A percentile compares a stretch with the other conserved stretches of the same genome.
phyloP scores from a whole-genome alignment of 2,888 invertebrate genomes.

The Thysanoteuthis rhombus region DNA sequence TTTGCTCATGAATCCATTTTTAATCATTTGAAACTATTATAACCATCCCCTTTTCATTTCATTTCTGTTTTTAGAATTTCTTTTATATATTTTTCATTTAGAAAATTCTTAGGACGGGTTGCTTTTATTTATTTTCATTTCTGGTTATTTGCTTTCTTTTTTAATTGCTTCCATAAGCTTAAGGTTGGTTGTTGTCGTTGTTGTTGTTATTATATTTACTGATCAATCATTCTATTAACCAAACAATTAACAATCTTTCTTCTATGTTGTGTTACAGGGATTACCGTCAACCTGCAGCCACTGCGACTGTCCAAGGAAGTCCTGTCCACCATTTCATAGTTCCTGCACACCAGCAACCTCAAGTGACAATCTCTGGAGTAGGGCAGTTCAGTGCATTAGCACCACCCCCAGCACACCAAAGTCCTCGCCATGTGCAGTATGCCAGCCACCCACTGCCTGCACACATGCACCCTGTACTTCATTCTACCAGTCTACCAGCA shows the following conservation, averaged over 20 bases:
- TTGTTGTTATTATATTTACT: not conserved
- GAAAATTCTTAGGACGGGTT: not conserved
- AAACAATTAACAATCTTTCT: not conserved
- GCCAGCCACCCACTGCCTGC: conserved; percentile 83
- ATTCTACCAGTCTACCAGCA: conserved; percentile 56
- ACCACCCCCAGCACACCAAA: conserved; percentile 83
- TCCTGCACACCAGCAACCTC: conserved; percentile 65
- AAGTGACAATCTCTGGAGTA: conserved; percentile 54
- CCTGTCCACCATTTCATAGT: conserved; percentile 66
- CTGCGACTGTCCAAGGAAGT: conserved; percentile 59
- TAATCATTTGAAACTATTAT: not conserved
- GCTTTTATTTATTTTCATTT: not conserved
- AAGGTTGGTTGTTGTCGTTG: conserved; percentile 14
- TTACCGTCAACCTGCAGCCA: conserved; percentile 73
- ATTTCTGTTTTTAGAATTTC: not conserved
- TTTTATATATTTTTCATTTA: not conserved
- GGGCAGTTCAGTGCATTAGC: conserved; percentile 69
- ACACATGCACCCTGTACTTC: conserved; percentile 74
- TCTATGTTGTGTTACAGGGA: conserved; percentile 54
- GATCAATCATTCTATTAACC: not conserved
- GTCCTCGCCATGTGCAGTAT: conserved; percentile 73
- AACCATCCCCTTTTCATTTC: not conserved
- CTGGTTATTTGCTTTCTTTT: not conserved
- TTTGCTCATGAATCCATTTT: not conserved
- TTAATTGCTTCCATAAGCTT: not conserved